Conservation (phyloP, 1,140 invertebrate genomes). For the Formica selysi region DNA sequence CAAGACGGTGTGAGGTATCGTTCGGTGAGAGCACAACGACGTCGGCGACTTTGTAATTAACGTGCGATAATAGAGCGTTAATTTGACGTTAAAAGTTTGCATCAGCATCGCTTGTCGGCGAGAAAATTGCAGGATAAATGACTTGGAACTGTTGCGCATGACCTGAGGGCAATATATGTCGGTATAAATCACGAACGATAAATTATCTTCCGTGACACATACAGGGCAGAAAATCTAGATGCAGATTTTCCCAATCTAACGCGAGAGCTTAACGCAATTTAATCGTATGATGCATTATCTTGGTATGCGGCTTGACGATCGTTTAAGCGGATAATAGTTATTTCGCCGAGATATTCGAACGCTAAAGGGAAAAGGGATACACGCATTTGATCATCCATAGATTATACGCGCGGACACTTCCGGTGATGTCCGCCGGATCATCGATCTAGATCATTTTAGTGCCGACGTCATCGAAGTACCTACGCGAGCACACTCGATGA, state of each 20-base stretch:
- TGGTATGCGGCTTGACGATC: not conserved
- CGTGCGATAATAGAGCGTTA: slow-evolving; percentile 42
- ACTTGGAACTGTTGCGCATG: slow-evolving; percentile 28
- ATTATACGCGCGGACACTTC: slow-evolving; percentile 50
- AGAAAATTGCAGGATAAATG: slow-evolving; percentile 52
- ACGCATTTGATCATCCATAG: slow-evolving; percentile 14
- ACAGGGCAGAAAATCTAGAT: slow-evolving; percentile 41
- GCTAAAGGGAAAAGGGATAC: slow-evolving; percentile 49
- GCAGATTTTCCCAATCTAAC: slow-evolving; percentile 50
- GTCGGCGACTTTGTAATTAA: slow-evolving; percentile 50
- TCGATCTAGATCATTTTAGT: slow-evolving; percentile 63
- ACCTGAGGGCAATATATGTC: not conserved
- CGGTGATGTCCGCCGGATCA: slow-evolving; percentile 55
- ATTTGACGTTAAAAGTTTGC: slow-evolving; percentile 59
- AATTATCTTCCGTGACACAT: slow-evolving; percentile 43
- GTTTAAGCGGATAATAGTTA: slow-evolving; percentile 56
- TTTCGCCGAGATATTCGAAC: slow-evolving; percentile 32
- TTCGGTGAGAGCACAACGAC: not conserved
- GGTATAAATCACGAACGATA: slow-evolving; percentile 55
- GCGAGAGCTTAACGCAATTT: slow-evolving; percentile 37
- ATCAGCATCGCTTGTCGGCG: not conserved
- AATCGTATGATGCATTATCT: slow-evolving; percentile 44
- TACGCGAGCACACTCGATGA: slow-evolving; percentile 45
- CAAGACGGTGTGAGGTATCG: not conserved
- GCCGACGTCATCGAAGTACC: slow-evolving; percentile 40